A percentile compares a stretch with the other conserved stretches of the same genome.
phyloP scores from a whole-genome alignment of 2,888 invertebrate genomes.

The Phengaris alcon region DNA sequence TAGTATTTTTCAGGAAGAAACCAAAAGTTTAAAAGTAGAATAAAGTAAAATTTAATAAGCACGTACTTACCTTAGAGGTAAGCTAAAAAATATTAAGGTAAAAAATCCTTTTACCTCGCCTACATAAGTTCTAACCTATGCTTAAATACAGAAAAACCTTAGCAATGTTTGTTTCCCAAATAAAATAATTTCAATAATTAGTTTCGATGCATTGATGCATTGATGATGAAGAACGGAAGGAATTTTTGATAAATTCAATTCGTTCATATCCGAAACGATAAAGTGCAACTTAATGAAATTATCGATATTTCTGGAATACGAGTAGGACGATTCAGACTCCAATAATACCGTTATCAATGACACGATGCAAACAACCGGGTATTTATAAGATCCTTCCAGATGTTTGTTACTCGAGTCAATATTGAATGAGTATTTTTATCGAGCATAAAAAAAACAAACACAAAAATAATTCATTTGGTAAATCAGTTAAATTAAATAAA shows the following conservation, averaged over 20 bases:
- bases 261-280: slow-evolving; percentile 3
- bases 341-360: slow-evolving; percentile 33
- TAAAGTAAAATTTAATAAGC: too few species aligned
- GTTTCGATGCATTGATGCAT: too few species aligned
- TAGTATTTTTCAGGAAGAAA: too few species aligned
- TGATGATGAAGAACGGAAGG: too few species aligned
- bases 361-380: slow-evolving; percentile 35
- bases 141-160: too few species aligned
- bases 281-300: not conserved
- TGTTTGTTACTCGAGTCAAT: slow-evolving; percentile 34
- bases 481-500: not conserved
- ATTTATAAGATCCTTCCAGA: slow-evolving; percentile 37
- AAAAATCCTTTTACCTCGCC: too few species aligned
- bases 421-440: slow-evolving; percentile 30
- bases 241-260: not conserved
- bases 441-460: slow-evolving; percentile 18
- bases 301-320: slow-evolving; percentile 32
- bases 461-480: not conserved
- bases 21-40: too few species aligned
- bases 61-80: too few species aligned
- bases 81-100: too few species aligned
- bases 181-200: too few species aligned
- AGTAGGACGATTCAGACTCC: slow-evolving; percentile 29
- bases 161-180: too few species aligned
- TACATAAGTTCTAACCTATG: too few species aligned